Evolutionary conservation across 2,113 vertebrate genomes (phyloP), one percentile per base, ranked within the genome.

Genomic region (cat (Felis catus)): DNA sequence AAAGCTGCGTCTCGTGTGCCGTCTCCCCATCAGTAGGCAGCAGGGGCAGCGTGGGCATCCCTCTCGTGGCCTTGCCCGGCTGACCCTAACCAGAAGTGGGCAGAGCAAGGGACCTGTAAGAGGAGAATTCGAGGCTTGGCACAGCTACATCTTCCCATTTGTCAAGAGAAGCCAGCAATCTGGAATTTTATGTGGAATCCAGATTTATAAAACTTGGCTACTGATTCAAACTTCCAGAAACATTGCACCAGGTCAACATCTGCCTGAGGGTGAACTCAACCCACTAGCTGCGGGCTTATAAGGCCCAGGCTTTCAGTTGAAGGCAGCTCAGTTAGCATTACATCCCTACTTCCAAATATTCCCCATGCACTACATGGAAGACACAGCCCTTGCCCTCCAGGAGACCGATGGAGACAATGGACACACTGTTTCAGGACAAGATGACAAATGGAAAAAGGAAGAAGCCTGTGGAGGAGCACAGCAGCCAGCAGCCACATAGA

Each of bases 221-320:
- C 68, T 76, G 85, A 86, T 51, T 70, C 58, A 82, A 92, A 89
- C 48, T 88, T 80, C 82, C 80, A 85, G 95, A 94, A 95, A 76
- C 19, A 19, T 10, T 66, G 19, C 48, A 16, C n/a, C n/a, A n/a
- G 25, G 45, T 68, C 18, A 70, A 92, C 80, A 65, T 88, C 61
- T 79, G 53, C 58, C 58, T 14, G 3, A 76, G 3, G 29, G n/a
- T 51, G n/a, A 45, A 63, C 58, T 33, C 13, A 18, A 71, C 51
- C 36, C 21, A 70, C 70, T 39, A 65, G 81, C 9, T 83, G 29
- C 4, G 4, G 19, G n/a, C 33, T 70, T 61, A 33, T 36, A 92
- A 81, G 8, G 33, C 41, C 70, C 58, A 95, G 73, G 41, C 58
- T 91, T 68, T 41, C 23, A 15, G 48, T 1, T 61, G 58, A 91